phyloP scores from a whole-genome alignment of 2,888 invertebrate species.

The Xanthia icteritia region DNA sequence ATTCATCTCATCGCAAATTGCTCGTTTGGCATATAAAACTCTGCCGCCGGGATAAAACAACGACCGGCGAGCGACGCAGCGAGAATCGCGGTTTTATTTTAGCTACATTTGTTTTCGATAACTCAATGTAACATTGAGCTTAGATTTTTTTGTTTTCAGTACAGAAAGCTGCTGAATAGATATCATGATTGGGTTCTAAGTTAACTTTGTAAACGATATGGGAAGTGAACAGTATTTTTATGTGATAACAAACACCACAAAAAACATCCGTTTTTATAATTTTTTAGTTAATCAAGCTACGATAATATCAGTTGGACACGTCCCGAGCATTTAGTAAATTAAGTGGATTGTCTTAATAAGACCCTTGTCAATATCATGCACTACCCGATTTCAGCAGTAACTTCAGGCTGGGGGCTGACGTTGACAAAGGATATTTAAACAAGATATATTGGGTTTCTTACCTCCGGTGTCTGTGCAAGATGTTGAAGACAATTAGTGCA shows the following conservation, averaged over 20 bases:
- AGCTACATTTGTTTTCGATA: slow-evolving; percentile 46
- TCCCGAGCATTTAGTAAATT: slow-evolving; percentile 47
- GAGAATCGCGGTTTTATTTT: slow-evolving; percentile 42
- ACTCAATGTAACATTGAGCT: slow-evolving; percentile 17
- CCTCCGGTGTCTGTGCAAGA: slow-evolving; percentile 97
- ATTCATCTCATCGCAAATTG: slow-evolving; percentile 66
- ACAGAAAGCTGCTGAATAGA: slow-evolving; percentile 1
- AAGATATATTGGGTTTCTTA: slow-evolving; percentile 81
- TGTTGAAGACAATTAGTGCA: slow-evolving; percentile 97
- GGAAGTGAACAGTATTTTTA: background rate
- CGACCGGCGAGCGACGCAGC: slow-evolving; percentile 37
- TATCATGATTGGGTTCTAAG: background rate
- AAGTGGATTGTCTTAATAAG: slow-evolving; percentile 60
- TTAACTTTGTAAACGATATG: background rate
- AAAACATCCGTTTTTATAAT: background rate
- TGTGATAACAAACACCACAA: background rate
- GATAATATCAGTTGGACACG: slow-evolving; percentile 14
- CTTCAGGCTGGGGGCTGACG: slow-evolving; percentile 56
- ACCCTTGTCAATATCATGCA: slow-evolving; percentile 71
- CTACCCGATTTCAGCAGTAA: slow-evolving; percentile 61
- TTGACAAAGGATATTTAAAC: slow-evolving; percentile 65
- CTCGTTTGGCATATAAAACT: slow-evolving; percentile 67
- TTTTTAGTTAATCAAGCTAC: slow-evolving; percentile 9
- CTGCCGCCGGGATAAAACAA: slow-evolving; percentile 54
- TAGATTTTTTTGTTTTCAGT: slow-evolving; percentile 19